These are phyloP conservation scores for Uria lomvia DNA, from an alignment of 2,113 vertebrate genomes.

Conservation along the genomic window DNA sequence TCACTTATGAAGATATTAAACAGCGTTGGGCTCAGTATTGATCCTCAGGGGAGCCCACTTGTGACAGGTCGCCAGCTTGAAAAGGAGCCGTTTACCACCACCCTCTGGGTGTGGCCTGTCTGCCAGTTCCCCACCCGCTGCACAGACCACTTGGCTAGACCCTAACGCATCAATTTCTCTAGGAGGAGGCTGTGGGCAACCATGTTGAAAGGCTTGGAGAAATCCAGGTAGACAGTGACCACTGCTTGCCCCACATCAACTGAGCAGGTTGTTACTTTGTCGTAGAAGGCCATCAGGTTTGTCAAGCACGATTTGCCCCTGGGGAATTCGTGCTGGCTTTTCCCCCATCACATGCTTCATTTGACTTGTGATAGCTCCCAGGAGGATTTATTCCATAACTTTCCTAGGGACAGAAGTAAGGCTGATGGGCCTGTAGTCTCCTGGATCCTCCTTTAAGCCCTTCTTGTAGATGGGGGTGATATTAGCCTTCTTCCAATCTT, in stretches of 20 bases:
- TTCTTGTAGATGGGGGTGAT: neutral
- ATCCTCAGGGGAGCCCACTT: no score
- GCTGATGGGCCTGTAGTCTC: neutral
- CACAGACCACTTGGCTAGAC: neutral
- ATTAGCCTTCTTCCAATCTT: neutral
- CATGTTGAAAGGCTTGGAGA: neutral
- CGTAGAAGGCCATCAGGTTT: neutral
- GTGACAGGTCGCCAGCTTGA: no score
- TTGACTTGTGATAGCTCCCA: neutral
- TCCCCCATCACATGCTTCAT: neutral
- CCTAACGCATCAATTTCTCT: neutral
- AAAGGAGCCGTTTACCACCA: no score
- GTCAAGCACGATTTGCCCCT: neutral
- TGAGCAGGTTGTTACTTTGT: neutral
- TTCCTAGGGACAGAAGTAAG: neutral
- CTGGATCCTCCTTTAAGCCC: neutral
- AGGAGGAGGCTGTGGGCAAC: neutral
- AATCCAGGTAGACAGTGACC: neutral
- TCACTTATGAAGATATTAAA: no score
- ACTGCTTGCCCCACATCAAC: neutral
- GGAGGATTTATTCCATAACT: neutral
- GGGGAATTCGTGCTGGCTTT: neutral
- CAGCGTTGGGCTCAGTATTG: no score
- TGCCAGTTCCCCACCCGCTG: no score
- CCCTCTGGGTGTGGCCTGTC: no score